Evolutionary conservation across 2,113 vertebrate genomes (phyloP), one percentile per base, ranked within the genome.

Genomic region (Anhinga anhinga): DNA sequence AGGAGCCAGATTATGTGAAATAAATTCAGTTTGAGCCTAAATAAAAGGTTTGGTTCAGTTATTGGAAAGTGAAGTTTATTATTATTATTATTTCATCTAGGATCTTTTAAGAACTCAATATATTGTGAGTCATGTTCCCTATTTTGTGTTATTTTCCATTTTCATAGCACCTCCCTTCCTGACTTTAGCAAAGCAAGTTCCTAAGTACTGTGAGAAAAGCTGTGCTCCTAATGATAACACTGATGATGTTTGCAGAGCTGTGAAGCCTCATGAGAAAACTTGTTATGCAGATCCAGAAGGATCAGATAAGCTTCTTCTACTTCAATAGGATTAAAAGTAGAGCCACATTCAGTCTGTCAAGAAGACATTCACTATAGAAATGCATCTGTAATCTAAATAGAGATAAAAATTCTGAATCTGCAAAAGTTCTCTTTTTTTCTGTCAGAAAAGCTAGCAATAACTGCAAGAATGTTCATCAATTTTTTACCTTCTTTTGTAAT

Each of bases 91-190:
- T 95, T 94, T 78, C 16, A 72, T 84, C 52, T 93, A 52, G 47
- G 20, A 81, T 47, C 47, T 95, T 88, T 82, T 61, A 93, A 69
- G 47, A 91, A 69, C 65, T 90, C 13, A 6, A 45, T 86, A 88
- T 88, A 72, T 58, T 76, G 44, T 96, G 92, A 97, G 94, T 97
- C 91, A 96, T 50, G 92, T 93, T 91, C 40, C 90, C 40, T 93
- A 86, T 88, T 95, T 82, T 92, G 52, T 90, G 32, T 67, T 95
- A 65, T 88, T 97, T 93, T 95, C 65, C 72, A 73, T 78, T 96
- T 95, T 93, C 26, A 18, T 71, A 76, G 67, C 79, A 93, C 83
- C 93, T 81, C 90, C 94, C 90, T 97, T 97, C 94, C 96, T 95
- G 94, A 78, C 56, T 92, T 90, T 32, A 76, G 88, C 63, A 94